Evolutionary conservation across 2,113 vertebrate genomes (phyloP), one percentile per base, ranked within the genome.

Genomic region (Sceloporus tristichus): DNA sequence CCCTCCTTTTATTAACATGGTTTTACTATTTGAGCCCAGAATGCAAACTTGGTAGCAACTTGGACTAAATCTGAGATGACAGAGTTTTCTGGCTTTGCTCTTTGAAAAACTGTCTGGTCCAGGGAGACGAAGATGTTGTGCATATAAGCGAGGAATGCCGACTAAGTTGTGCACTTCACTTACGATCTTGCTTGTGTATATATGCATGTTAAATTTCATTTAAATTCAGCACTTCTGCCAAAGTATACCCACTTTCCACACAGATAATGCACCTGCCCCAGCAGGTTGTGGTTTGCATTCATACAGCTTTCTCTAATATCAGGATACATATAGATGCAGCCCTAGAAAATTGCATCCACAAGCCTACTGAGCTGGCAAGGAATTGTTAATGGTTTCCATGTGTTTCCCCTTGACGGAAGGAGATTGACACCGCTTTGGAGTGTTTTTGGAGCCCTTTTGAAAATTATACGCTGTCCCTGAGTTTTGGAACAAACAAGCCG

Each of bases 301-400:
- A 29, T 54, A 25, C 68, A 68, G 59, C 48, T 68, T 56, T 23
- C 18, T 19, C n/a, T 54, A 29, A 38, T 54, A 83, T 68, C 62
- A 29, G 42, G 79, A 75, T 83, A 74, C 48, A 48, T 34, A 70
- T 68, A 18, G 68, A 66, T 29, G 42, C n/a, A 1, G 80, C 40
- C 34, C 48, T 27, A 3, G 34, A 29, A 82, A 77, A 83, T 88
- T 83, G 40, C 73, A 25, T 76, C 59, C 59, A 27, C 40, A 1
- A 83, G 80, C 80, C 74, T 73, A 19, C 40, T 82, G 86, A 87
- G 54, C 86, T 66, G 71, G 42, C 87, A 88, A 77, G 34, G 40
- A 5, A 76, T 76, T 82, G 79, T 65, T 82, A 77, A 54, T 76
- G 71, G 86, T 38, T 66, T 82, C 59, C 38, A 10, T 11, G 23